Percentiles rank a stretch among this genome's conserved stretches.
Conservation (phyloP, 2,113 vertebrate species). For the Dunckerocampus dactyliophorus region DNA sequence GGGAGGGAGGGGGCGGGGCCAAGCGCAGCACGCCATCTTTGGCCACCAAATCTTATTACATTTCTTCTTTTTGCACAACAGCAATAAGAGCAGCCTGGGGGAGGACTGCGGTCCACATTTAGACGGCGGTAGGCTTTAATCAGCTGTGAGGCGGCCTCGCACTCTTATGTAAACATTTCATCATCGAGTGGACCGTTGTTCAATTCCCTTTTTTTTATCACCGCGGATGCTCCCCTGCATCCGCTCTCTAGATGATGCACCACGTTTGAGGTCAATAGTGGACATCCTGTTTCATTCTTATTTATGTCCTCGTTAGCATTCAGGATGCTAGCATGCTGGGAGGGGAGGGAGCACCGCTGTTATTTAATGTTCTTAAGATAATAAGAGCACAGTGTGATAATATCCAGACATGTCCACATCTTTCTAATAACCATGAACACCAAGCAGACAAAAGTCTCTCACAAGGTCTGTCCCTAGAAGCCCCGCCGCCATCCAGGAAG, state of each 20-base stretch:
- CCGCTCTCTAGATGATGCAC: conserved; percentile 14
- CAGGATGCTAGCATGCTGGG: neutral
- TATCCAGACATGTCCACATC: too few relatives aligned
- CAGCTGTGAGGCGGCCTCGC: too few relatives aligned
- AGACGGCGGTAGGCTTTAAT: too few relatives aligned
- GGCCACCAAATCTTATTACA: neutral
- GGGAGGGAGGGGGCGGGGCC: too few relatives aligned
- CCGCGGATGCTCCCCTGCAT: conserved; percentile 4
- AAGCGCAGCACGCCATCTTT: too few relatives aligned
- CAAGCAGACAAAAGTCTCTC: neutral
- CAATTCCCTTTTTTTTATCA: conserved; percentile 4
- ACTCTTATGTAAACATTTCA: too few relatives aligned
- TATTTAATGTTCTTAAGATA: too few relatives aligned
- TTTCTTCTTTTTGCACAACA: neutral
- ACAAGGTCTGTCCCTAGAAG: conserved; percentile 43
- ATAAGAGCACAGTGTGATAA: too few relatives aligned
- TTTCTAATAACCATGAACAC: neutral
- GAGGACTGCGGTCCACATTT: too few relatives aligned
- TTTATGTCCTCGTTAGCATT: conserved; percentile 33
- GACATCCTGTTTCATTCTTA: neutral
- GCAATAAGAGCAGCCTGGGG: too few relatives aligned
- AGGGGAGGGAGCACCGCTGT: too few relatives aligned
- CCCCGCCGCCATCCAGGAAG: conserved; percentile 64
- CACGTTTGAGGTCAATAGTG: neutral
- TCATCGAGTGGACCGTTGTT: too few relatives aligned